phyloP scores from a whole-genome alignment of 2,113 vertebrate genomes.

The Haemorhous mexicanus region DNA sequence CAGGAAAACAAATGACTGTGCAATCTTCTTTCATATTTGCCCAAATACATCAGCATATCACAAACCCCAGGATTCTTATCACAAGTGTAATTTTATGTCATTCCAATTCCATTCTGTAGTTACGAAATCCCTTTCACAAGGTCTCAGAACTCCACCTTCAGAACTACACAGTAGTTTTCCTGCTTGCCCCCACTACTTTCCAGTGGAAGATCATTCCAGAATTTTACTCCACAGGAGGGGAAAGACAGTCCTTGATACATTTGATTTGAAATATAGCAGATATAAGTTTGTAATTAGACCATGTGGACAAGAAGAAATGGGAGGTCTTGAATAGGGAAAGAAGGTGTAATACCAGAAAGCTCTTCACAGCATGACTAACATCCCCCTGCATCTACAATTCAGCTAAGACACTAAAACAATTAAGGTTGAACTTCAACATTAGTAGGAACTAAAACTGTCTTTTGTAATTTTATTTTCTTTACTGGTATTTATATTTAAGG shows the following conservation, averaged over 20 bases:
- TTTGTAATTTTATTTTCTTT: neutral
- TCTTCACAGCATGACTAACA: neutral
- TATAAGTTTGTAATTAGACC: neutral
- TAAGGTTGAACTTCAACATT: neutral
- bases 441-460: neutral
- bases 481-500: neutral
- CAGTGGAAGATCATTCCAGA: neutral
- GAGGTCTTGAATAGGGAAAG: neutral
- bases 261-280: neutral
- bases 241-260: neutral
- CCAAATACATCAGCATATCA: neutral
- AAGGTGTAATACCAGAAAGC: neutral
- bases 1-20: neutral
- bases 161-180: neutral
- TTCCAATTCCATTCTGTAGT: neutral
- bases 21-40: neutral
- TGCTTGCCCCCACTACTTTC: neutral
- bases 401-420: neutral
- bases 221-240: neutral
- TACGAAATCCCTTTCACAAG: neutral
- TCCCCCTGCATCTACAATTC: neutral
- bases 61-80: slow-evolving; percentile 12
- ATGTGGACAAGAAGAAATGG: neutral
- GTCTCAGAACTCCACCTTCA: neutral
- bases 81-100: neutral